Percentiles rank a stretch among this genome's conserved stretches.
phyloP scores from a whole-genome alignment of 2,113 vertebrate genomes.

The Scytalopus superciliaris region DNA sequence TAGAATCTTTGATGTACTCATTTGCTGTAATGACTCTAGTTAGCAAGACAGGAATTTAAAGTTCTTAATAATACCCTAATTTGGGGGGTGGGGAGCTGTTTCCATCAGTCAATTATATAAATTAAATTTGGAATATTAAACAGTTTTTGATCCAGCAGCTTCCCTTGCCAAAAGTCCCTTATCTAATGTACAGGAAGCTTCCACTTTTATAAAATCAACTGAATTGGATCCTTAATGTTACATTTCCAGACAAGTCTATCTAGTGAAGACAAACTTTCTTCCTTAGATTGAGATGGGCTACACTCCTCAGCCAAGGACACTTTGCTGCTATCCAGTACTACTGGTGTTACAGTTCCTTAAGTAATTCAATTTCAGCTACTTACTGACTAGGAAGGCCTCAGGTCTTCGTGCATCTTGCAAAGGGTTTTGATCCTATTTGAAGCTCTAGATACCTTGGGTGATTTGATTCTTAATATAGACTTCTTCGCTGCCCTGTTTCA shows the following conservation, averaged over 20 bases:
- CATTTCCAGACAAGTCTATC: neutral
- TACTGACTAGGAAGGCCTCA: rapidly evolving
- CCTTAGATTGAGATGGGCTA: neutral
- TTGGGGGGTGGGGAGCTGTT: no score
- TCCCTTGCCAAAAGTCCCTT: neutral
- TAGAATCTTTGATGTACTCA: neutral
- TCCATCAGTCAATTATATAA: neutral
- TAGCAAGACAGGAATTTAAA: neutral
- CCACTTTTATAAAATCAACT: neutral
- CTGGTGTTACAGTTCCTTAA: neutral
- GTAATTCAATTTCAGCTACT: neutral
- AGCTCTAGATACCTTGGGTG: neutral
- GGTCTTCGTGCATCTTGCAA: neutral
- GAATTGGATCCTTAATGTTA: neutral
- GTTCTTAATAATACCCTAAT: neutral
- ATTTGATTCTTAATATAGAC: neutral
- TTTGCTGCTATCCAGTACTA: neutral
- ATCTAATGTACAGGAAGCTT: neutral
- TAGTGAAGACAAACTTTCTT: neutral
- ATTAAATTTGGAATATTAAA: neutral
- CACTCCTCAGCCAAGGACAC: neutral
- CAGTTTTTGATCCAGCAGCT: neutral
- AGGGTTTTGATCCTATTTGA: neutral
- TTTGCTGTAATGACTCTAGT: neutral
- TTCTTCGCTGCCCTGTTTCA: neutral